Percentiles rank a stretch among this genome's conserved stretches.
Evolutionary conservation across 2,113 vertebrate species (phyloP).

Genomic region (Zosterops japonicus): DNA sequence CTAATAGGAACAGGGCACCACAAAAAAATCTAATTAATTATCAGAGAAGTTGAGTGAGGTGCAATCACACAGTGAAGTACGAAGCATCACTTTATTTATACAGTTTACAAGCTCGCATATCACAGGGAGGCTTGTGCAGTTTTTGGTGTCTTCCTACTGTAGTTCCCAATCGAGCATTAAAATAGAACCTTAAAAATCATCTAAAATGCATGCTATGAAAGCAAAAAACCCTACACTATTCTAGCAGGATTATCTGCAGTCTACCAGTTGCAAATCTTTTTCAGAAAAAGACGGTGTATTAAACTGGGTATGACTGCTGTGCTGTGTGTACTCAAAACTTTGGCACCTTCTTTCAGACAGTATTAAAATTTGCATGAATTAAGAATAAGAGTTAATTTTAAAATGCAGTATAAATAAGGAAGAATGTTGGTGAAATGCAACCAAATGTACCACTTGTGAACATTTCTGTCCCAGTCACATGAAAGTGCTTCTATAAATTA

Average conservation of each 20-base stretch:
- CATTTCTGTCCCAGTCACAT: not conserved
- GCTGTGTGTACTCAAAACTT: not conserved
- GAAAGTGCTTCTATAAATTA: not conserved
- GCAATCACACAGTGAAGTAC: not conserved
- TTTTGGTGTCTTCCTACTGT: not conserved
- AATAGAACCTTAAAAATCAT: not conserved
- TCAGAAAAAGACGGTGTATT: not conserved
- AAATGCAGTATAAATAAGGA: not conserved
- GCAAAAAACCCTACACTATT: not conserved
- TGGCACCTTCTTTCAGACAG: not conserved
- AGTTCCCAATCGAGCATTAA: not conserved
- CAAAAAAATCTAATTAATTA: not conserved
- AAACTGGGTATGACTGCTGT: not conserved
- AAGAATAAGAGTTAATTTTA: not conserved
- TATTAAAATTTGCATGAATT: not conserved
- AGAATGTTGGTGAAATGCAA: not conserved
- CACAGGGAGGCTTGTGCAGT: not conserved
- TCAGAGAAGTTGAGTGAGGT: not conserved
- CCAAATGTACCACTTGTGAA: not conserved
- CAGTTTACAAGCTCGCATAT: not conserved
- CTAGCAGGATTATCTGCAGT: not conserved
- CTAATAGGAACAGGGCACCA: not conserved
- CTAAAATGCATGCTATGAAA: not conserved
- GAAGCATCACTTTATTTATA: not conserved
- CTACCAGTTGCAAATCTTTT: not conserved